Percentiles rank a stretch among this genome's conserved stretches.
These are phyloP conservation scores for Anguilla megastoma DNA, from an alignment of 2,797 vertebrate species.

Conservation along the genomic window DNA sequence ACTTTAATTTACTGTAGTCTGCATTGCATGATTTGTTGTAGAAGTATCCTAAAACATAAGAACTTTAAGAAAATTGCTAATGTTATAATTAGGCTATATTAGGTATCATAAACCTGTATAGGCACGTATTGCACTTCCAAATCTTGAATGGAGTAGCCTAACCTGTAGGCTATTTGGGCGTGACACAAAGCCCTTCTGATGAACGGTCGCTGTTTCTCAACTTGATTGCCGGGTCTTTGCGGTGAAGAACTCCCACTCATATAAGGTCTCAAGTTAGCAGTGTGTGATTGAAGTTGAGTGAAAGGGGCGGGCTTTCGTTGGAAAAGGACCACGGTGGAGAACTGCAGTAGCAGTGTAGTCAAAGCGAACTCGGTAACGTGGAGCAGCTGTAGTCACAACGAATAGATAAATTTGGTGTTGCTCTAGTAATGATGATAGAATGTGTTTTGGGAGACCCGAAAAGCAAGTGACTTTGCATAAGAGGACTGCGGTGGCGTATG, in stretches of 20 bases:
- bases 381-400: not conserved
- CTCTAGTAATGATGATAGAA: not conserved
- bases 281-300: conserved; percentile 53
- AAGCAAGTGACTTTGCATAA: not conserved
- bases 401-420: not conserved
- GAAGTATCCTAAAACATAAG: not conserved
- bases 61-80: not conserved
- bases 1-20: not conserved
- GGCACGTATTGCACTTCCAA: not conserved
- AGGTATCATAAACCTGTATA: not conserved
- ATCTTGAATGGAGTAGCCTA: not conserved
- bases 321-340: conserved; percentile 53
- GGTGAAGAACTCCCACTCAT: conserved; percentile 9
- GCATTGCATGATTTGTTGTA: not conserved
- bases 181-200: conserved; percentile 59
- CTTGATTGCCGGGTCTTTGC: conserved; percentile 28
- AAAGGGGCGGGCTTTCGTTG: conserved; percentile 42
- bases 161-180: conserved; percentile 44
- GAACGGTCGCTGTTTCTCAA: conserved; percentile 42
- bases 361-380: conserved; percentile 35
- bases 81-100: not conserved
- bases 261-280: conserved; percentile 28
- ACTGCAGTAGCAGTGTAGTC: conserved; percentile 51
- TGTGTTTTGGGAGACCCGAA: not conserved
- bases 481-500: not conserved